phyloP scores from a whole-genome alignment of 2,797 vertebrate species.

The Cossypha niveicapilla region DNA sequence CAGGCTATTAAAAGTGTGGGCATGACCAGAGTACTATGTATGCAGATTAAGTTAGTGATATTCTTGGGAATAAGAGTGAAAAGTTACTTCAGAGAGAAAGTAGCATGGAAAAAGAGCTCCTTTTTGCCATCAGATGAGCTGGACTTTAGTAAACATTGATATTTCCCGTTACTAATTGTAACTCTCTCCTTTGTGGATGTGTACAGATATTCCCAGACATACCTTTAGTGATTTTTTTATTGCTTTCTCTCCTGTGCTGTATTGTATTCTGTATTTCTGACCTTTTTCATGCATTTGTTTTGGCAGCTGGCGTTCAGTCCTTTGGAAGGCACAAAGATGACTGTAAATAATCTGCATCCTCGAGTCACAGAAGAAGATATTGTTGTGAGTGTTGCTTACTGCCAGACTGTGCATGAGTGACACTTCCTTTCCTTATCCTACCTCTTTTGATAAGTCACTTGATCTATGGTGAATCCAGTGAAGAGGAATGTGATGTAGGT shows the following conservation, averaged over 20 bases:
- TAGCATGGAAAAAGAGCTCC: background rate
- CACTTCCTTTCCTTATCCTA: background rate
- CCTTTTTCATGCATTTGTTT: background rate
- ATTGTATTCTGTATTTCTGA: background rate
- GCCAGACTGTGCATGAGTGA: background rate
- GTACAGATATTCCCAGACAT: background rate
- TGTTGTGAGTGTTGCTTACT: constrained; percentile 81
- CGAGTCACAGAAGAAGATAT: constrained; percentile 97
- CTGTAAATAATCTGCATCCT: constrained; percentile 94
- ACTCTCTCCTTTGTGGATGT: background rate
- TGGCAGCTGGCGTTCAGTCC: constrained; percentile 87
- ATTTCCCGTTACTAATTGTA: background rate
- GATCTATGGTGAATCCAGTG: background rate
- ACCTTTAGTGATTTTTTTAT: background rate
- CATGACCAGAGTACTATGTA: background rate
- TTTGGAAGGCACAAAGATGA: constrained; percentile 97
- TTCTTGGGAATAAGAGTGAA: background rate
- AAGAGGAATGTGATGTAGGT: background rate
- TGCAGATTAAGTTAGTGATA: background rate
- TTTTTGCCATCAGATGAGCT: background rate
- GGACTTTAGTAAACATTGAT: background rate
- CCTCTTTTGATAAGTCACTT: background rate
- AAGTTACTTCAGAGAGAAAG: background rate
- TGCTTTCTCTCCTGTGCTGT: background rate
- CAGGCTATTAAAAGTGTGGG: background rate